Percentiles rank a stretch among this genome's conserved stretches.
Evolutionary conservation across 2,888 invertebrate genomes (phyloP).

Genomic region (Chalcosyrphus nemorum): DNA sequence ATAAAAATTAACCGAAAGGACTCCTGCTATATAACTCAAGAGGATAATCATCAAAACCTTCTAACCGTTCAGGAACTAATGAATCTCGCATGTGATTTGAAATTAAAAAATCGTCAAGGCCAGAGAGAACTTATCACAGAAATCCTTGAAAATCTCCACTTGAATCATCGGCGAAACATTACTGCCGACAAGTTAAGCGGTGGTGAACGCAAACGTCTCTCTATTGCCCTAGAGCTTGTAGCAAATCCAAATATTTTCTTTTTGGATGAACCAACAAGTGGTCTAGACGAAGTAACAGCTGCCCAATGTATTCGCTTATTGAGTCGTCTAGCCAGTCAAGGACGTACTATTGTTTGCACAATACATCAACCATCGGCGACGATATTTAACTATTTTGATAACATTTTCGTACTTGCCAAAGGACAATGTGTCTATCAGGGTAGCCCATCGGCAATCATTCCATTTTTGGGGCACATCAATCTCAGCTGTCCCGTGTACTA

Average conservation of each 20-base stretch:
- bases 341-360: slow-evolving; percentile 87
- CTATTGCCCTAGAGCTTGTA: slow-evolving; percentile 91
- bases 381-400: slow-evolving; percentile 85
- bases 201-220: slow-evolving; percentile 90
- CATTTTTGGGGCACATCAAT: slow-evolving; percentile 84
- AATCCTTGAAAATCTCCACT: slow-evolving; percentile 79
- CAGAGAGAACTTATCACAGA: slow-evolving; percentile 78
- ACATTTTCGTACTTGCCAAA: slow-evolving; percentile 86
- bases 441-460: slow-evolving; percentile 84
- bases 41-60: slow-evolving; percentile 88
- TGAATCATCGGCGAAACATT: slow-evolving; percentile 79
- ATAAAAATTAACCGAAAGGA: slow-evolving; percentile 88
- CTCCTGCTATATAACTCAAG: slow-evolving; percentile 93
- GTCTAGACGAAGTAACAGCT: slow-evolving; percentile 86
- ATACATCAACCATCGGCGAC: slow-evolving; percentile 88
- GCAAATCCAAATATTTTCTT: slow-evolving; percentile 93
- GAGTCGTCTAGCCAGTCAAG: slow-evolving; percentile 84
- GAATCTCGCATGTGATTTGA: slow-evolving; percentile 89
- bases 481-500: slow-evolving; percentile 86
- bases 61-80: slow-evolving; percentile 89
- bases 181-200: slow-evolving; percentile 86
- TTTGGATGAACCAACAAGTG: slow-evolving; percentile 91
- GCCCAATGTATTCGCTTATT: slow-evolving; percentile 85
- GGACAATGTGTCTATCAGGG: slow-evolving; percentile 87
- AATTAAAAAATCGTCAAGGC: slow-evolving; percentile 82